A percentile compares a stretch with the other conserved stretches of the same genome.
Evolutionary conservation across 2,888 invertebrate genomes (phyloP).

Genomic region (Dichetophora obliterata): DNA sequence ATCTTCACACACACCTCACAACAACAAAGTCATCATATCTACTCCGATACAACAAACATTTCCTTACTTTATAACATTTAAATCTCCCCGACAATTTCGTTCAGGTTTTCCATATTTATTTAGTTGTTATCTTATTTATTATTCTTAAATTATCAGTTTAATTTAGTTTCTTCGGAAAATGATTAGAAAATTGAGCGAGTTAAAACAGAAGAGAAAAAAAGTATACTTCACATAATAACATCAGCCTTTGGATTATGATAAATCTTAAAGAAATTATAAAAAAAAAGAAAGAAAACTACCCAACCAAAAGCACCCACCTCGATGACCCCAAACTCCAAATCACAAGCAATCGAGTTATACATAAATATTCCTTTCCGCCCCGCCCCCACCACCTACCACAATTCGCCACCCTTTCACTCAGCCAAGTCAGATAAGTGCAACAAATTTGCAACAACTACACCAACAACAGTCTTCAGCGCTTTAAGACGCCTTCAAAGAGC

Average conservation of each 20-base stretch:
- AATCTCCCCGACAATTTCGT: neutral
- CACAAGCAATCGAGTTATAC: neutral
- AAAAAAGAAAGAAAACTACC: slow-evolving; percentile 33
- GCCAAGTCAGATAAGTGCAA: slow-evolving; percentile 23
- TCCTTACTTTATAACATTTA: neutral
- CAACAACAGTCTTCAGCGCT: slow-evolving; percentile 64
- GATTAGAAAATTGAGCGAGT: neutral
- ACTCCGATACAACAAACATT: neutral
- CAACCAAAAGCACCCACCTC: slow-evolving; percentile 37
- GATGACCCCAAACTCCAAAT: slow-evolving; percentile 2
- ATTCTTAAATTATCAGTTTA: neutral
- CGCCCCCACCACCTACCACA: too few species aligned
- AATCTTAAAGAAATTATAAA: too few species aligned
- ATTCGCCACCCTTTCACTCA: slow-evolving; percentile 19
- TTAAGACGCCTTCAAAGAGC: slow-evolving; percentile 3
- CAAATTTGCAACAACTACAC: slow-evolving; percentile 61
- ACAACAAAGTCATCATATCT: neutral
- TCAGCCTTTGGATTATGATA: slow-evolving; percentile 58
- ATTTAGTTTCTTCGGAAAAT: neutral
- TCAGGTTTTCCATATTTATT: slow-evolving; percentile 6
- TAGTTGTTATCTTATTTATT: neutral
- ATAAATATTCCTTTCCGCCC: neutral
- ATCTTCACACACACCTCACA: neutral
- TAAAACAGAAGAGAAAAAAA: slow-evolving; percentile 6
- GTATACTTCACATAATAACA: slow-evolving; percentile 66